A percentile compares a stretch with the other conserved stretches of the same genome.
These are phyloP conservation scores for Dissostichus mawsoni DNA, from an alignment of 2,113 vertebrate species.

Conservation along the genomic window DNA sequence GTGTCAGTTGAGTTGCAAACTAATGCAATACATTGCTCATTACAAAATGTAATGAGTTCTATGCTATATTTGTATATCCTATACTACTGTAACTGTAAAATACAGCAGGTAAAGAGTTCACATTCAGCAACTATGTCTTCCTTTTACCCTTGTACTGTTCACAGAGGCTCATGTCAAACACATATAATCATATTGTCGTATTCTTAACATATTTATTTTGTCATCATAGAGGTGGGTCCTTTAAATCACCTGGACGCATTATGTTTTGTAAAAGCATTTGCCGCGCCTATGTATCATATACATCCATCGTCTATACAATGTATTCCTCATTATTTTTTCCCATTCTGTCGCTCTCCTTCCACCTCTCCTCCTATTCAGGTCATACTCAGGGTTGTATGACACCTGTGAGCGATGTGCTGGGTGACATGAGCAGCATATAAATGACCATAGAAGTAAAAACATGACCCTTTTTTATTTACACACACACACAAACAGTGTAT, in stretches of 20 bases:
- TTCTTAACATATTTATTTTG: background rate
- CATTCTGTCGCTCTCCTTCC: slow-evolving; percentile 12
- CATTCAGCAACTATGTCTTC: background rate
- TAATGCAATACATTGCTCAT: no score
- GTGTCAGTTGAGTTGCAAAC: no score
- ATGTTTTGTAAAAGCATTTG: background rate
- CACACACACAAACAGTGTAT: slow-evolving; percentile 30
- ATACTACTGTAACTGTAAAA: background rate
- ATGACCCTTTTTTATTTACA: slow-evolving; percentile 41
- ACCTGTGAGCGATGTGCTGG: slow-evolving; percentile 69
- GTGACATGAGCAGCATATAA: slow-evolving; percentile 68
- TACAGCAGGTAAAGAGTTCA: background rate
- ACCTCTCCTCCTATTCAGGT: slow-evolving; percentile 48
- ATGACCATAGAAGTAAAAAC: slow-evolving; percentile 56
- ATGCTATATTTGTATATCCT: no score
- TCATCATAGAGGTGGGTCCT: background rate
- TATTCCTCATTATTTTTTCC: background rate
- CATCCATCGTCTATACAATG: background rate
- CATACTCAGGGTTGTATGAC: slow-evolving; percentile 60
- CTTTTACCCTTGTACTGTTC: background rate
- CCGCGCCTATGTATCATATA: background rate
- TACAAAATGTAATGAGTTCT: no score
- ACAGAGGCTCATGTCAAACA: background rate
- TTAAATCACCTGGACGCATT: background rate
- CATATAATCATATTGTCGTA: background rate